phyloP scores from a whole-genome alignment of 2,113 vertebrate species.

The Taxidea taxus region DNA sequence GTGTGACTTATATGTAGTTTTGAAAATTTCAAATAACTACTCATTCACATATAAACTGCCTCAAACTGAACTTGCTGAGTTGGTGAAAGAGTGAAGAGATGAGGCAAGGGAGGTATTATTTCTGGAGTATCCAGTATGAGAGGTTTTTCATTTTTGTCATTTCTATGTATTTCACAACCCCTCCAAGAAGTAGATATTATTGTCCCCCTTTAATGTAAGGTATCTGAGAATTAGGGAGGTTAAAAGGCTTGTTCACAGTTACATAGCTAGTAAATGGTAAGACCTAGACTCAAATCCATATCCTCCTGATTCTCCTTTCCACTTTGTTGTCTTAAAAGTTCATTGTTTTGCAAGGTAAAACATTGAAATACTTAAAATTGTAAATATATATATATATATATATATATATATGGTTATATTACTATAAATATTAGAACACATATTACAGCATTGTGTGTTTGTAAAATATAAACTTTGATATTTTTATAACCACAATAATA shows the following conservation, averaged over 20 bases:
- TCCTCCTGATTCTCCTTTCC: background rate
- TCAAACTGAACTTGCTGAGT: constrained; percentile 29
- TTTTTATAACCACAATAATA: constrained; percentile 69
- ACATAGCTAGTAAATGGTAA: background rate
- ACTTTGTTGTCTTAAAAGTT: background rate
- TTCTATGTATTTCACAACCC: background rate
- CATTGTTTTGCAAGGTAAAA: constrained; percentile 52
- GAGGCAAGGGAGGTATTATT: background rate
- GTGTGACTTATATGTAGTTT: background rate
- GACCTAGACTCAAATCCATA: background rate
- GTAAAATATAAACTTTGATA: constrained; percentile 65
- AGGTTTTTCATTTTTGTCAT: background rate
- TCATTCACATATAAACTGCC: background rate
- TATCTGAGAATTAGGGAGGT: background rate
- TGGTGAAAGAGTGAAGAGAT: background rate
- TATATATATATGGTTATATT: background rate
- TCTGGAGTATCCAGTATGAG: background rate
- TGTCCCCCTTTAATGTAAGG: background rate
- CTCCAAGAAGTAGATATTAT: background rate
- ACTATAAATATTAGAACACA: background rate
- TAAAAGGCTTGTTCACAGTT: background rate
- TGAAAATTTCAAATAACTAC: background rate
- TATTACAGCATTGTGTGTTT: constrained; percentile 67
- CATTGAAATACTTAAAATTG: constrained; percentile 56
- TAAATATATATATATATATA: background rate